Percentiles rank a stretch among this genome's conserved stretches.
Conservation (phyloP, 2,797 vertebrate species). For the Semotilus atromaculatus region DNA sequence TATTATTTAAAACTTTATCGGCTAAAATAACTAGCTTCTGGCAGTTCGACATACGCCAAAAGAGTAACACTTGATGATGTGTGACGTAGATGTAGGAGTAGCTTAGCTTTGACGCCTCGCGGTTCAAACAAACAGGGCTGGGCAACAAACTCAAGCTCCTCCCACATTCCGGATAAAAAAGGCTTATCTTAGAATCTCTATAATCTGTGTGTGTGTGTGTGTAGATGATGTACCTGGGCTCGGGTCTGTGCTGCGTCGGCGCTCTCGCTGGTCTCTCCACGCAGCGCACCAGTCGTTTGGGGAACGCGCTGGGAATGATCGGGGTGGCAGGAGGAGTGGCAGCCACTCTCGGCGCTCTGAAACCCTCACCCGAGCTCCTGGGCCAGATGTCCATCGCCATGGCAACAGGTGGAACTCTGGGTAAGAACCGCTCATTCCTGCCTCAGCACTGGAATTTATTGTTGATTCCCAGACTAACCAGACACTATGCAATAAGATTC, state of each 20-base stretch:
- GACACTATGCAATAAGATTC: not conserved
- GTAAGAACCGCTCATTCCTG: constrained; percentile 34
- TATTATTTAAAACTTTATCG: no score
- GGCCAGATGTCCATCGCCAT: constrained; percentile 79
- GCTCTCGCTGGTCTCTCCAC: constrained; percentile 77
- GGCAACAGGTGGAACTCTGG: constrained; percentile 77
- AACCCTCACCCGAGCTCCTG: constrained; percentile 79
- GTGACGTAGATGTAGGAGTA: no score
- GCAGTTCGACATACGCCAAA: no score
- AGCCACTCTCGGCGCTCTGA: constrained; percentile 74
- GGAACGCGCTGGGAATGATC: constrained; percentile 77
- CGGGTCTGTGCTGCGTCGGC: constrained; percentile 78
- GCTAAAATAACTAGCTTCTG: no score
- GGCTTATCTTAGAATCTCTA: no score
- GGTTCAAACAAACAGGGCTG: no score
- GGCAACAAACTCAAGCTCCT: no score
- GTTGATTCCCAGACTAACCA: not conserved
- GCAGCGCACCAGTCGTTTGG: constrained; percentile 76
- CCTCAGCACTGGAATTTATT: not conserved
- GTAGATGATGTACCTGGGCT: constrained; percentile 80
- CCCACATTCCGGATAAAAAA: no score
- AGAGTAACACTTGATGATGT: no score
- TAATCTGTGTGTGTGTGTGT: constrained; percentile 39
- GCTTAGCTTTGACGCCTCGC: no score
- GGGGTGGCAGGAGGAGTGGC: constrained; percentile 77